phyloP scores from a whole-genome alignment of 2,888 invertebrate species.

The Pseudococcus jackbeardsleyi region DNA sequence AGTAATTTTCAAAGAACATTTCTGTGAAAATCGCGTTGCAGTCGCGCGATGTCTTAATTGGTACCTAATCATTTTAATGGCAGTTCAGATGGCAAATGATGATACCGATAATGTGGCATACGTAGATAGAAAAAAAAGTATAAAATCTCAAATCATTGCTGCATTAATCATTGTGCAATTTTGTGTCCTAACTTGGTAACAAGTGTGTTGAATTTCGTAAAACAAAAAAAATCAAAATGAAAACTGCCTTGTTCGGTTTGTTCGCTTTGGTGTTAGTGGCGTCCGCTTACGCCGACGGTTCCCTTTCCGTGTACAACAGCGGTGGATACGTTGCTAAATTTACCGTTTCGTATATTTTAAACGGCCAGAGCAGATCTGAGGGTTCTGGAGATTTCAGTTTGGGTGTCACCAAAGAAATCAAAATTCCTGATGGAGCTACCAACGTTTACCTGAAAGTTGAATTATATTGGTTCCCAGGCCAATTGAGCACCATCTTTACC shows the following conservation, averaged over 20 bases:
- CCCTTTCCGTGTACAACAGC: neutral
- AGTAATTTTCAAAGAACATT: no score
- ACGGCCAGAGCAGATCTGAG: neutral
- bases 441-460: neutral
- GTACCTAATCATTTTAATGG: no score
- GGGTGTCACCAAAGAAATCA: neutral
- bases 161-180: no score
- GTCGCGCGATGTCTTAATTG: no score
- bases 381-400: neutral
- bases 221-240: neutral
- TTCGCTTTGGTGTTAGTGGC: neutral
- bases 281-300: neutral
- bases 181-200: neutral
- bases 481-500: neutral
- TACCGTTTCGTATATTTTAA: neutral
- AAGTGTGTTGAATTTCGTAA: no score
- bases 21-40: no score
- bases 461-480: neutral
- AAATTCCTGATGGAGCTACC: conserved; percentile 16
- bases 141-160: no score
- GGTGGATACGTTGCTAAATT: neutral
- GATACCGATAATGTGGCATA: no score
- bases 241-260: neutral
- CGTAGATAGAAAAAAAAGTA: no score
- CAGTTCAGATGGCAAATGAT: no score